phyloP scores from a whole-genome alignment of 2,113 vertebrate species.

The Pitta sordida region DNA sequence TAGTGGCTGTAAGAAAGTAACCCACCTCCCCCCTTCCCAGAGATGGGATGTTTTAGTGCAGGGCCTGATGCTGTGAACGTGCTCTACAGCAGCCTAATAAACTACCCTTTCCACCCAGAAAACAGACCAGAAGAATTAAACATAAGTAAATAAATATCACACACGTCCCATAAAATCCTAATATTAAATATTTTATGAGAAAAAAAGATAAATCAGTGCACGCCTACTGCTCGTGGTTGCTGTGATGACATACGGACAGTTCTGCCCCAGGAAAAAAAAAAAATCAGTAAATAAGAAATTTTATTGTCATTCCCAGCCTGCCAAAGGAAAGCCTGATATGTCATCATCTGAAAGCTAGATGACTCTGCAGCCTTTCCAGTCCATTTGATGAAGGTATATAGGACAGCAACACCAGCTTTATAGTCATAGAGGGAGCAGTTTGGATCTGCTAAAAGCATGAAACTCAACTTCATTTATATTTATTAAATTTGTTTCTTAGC shows the following conservation, averaged over 20 bases:
- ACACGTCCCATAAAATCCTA: neutral
- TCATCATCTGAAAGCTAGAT: neutral
- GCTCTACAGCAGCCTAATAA: accelerated
- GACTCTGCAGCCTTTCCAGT: neutral
- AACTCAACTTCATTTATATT: neutral
- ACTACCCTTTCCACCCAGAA: neutral
- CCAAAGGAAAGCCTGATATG: neutral
- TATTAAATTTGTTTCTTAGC: neutral
- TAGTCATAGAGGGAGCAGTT: neutral
- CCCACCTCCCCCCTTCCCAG: neutral
- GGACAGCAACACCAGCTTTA: neutral
- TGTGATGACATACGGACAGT: neutral
- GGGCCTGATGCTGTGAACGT: neutral
- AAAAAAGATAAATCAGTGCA: neutral
- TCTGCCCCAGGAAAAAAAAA: neutral
- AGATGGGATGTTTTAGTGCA: neutral
- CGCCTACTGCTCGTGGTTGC: neutral
- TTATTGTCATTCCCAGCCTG: neutral
- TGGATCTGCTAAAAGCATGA: neutral
- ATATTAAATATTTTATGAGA: neutral
- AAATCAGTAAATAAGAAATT: neutral
- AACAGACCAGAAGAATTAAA: neutral
- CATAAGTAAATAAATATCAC: neutral
- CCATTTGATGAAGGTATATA: neutral
- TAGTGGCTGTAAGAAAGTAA: neutral